Evolutionary conservation across 2,797 vertebrate genomes (phyloP).

Genomic region (Otolemur crassicaudatus): DNA sequence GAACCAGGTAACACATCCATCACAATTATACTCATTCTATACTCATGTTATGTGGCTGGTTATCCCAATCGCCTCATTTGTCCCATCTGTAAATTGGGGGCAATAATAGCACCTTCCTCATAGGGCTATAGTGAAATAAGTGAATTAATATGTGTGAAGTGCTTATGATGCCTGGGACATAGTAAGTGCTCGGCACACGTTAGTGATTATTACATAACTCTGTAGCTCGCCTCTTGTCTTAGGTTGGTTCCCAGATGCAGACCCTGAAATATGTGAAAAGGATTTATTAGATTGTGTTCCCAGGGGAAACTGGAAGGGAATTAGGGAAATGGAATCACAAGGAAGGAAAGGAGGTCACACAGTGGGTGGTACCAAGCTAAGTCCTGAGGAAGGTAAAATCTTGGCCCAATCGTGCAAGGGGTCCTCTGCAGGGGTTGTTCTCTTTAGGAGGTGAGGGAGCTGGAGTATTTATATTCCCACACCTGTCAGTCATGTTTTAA

Average conservation of each 20-base stretch:
- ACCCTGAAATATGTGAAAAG: not conserved
- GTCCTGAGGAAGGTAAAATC: not conserved
- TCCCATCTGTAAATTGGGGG: not conserved
- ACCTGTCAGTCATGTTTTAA: not conserved
- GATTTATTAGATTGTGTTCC: not conserved
- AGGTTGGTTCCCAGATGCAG: not conserved
- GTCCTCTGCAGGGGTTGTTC: not conserved
- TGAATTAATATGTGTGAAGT: not conserved
- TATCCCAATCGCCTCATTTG: not conserved
- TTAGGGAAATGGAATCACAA: accelerated
- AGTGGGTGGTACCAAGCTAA: not conserved
- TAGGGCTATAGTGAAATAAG: accelerated
- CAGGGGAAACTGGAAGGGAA: not conserved
- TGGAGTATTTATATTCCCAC: not conserved
- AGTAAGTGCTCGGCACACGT: not conserved
- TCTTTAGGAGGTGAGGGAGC: not conserved
- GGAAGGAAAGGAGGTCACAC: not conserved
- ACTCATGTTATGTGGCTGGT: accelerated
- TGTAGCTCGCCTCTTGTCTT: not conserved
- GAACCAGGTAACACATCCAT: too few relatives aligned
- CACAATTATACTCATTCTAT: too few relatives aligned
- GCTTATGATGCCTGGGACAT: not conserved
- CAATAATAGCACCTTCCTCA: not conserved
- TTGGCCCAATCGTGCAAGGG: not conserved
- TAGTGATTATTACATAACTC: too few relatives aligned